A percentile compares a stretch with the other conserved stretches of the same genome.
Conservation (phyloP, 1,140 invertebrate species). For the Sitobion miscanthi region DNA sequence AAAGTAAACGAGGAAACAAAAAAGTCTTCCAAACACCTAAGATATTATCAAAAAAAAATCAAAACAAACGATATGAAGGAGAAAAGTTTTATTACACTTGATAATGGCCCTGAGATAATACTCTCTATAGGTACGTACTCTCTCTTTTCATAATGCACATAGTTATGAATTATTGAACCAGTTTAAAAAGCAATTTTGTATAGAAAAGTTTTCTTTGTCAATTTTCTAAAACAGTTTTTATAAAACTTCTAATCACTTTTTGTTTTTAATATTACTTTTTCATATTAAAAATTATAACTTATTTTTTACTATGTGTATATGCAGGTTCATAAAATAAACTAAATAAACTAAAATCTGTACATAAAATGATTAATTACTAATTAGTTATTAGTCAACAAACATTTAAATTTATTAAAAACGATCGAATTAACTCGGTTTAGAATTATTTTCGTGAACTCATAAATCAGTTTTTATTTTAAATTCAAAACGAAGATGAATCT, state of each 20-base stretch:
- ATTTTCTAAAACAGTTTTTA: background rate
- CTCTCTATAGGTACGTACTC: background rate
- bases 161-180: conserved; percentile 3
- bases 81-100: conserved; percentile 19
- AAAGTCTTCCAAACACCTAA: background rate
- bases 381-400: background rate
- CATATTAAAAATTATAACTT: background rate
- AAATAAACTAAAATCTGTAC: background rate
- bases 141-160: background rate
- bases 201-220: background rate
- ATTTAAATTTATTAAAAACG: background rate
- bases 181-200: conserved; percentile 14
- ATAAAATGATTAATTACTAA: background rate
- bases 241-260: conserved; percentile 3
- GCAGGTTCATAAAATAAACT: background rate
- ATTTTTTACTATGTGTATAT: background rate
- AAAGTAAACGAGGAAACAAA: background rate
- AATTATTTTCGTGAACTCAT: background rate
- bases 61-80: background rate
- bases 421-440: background rate
- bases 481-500: background rate
- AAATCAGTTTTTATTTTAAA: too few species aligned
- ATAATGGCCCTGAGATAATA: background rate
- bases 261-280: background rate
- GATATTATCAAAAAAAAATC: conserved; percentile 17